Base-by-base conservation (phyloP, 2,888 invertebrate genomes). In the Drosophila mayaguana region DNA sequence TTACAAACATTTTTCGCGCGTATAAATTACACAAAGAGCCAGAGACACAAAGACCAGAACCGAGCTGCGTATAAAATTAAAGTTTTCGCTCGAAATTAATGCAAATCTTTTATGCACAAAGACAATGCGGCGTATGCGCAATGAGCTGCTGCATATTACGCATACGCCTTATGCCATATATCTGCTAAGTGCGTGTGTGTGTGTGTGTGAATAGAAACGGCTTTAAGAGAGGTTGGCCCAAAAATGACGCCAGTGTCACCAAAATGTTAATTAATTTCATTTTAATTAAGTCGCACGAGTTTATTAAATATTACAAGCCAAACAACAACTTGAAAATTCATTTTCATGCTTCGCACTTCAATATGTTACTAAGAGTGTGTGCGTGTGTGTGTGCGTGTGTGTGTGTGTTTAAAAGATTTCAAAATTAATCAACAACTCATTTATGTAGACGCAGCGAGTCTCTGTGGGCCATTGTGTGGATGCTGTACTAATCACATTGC, bases 351-450 rank as follows among this genome's bases (percentile, higher is more conserved):
- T 22, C 14, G 22, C 48, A 3, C 38, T 36, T 36, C 45, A 14
- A 45, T 45, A 28, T 28, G 28, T 28, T 7, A 28, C 28, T 28
- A 0, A 7, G 8, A 1, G 2, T 45, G 40, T 3, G 18, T 45
- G 42, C 11, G 2, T 18, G 12, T 40, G 34, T 28, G 7, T n/a
- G 5, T 43, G 16, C 55, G n/a, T 50, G 50, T 50, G 18, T 20
- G 20, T 20, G 51, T 14, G 51, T 50, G 32, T 28, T 40, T 61
- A 54, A 70, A 76, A 57, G 72, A 64, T 82, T 83, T 75, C 75
- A 62, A 82, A 85, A 80, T 85, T 85, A 88, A 88, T 83, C 77
- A 82, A 79, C 81, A 82, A 75, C 69, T 77, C 74, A 88, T 80
- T 82, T 82, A 70, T 72, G 70, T 77, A 72, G 80, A 50, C 62